A percentile compares a stretch with the other conserved stretches of the same genome.
Conservation (phyloP, 2,797 vertebrate species). For the Linurgus olivaceus region DNA sequence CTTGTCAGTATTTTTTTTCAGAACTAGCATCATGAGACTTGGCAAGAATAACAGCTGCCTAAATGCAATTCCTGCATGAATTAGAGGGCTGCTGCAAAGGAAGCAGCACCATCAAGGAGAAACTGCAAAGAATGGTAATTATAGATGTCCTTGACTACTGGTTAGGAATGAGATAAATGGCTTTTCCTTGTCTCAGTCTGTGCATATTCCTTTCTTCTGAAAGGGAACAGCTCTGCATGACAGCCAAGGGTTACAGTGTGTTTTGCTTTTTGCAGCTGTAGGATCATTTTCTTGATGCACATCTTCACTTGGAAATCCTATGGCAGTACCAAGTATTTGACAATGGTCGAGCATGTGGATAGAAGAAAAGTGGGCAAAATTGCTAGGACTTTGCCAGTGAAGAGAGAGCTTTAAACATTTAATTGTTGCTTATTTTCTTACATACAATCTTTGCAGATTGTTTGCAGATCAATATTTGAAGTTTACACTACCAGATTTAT, state of each 20-base stretch:
- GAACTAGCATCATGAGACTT: not conserved
- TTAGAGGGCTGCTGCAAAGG: not conserved
- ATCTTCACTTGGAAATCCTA: not conserved
- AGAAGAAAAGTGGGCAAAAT: not conserved
- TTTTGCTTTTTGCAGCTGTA: not conserved
- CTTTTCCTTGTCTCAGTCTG: not conserved
- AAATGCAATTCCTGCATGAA: not conserved
- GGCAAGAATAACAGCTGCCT: not conserved
- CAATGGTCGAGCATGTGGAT: fast-evolving
- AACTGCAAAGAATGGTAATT: not conserved
- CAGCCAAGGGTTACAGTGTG: not conserved
- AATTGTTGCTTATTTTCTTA: not conserved
- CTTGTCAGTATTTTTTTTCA: not conserved
- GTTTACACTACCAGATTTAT: not conserved
- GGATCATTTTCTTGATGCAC: not conserved
- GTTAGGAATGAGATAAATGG: not conserved
- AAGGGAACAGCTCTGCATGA: not conserved
- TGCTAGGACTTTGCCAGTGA: not conserved
- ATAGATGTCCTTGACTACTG: not conserved
- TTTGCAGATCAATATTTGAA: not conserved
- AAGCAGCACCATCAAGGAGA: not conserved
- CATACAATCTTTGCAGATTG: not conserved
- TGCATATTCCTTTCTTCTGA: not conserved
- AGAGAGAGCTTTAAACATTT: not conserved
- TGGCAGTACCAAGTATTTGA: not conserved